These are phyloP conservation scores for Eupristina koningsbergeri DNA, from an alignment of 1,140 invertebrate genomes.

Conservation along the genomic window DNA sequence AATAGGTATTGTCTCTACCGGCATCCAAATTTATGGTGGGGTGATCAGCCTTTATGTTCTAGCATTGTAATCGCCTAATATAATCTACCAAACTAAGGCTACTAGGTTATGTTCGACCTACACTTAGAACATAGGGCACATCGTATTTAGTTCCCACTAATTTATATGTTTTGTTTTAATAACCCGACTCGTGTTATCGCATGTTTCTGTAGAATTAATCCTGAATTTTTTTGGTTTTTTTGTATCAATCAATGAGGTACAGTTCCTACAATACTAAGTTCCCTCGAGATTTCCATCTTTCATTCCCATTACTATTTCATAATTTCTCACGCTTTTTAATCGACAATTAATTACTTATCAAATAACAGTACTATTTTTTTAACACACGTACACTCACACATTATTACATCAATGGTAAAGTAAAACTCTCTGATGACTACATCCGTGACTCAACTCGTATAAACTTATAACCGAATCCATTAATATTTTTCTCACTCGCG, in stretches of 20 bases:
- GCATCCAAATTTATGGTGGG: not conserved
- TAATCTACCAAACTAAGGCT: not conserved
- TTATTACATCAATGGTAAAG: constrained; percentile 70
- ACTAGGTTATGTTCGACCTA: not conserved
- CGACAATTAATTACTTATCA: constrained; percentile 67
- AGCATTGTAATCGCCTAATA: not conserved
- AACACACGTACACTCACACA: constrained; percentile 70
- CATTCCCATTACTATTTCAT: constrained; percentile 44
- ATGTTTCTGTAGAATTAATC: constrained; percentile 5
- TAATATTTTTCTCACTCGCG: constrained; percentile 16
- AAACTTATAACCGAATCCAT: constrained; percentile 40
- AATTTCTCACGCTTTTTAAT: constrained; percentile 55
- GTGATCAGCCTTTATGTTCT: not conserved
- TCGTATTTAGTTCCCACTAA: not conserved
- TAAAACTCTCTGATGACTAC: constrained; percentile 69
- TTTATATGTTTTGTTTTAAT: not conserved
- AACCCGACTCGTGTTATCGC: constrained; percentile 21
- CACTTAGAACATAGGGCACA: not conserved
- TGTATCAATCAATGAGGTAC: constrained; percentile 41
- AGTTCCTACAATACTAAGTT: constrained; percentile 42
- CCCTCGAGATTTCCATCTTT: constrained; percentile 38
- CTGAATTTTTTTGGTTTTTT: not conserved
- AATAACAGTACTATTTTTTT: constrained; percentile 68
- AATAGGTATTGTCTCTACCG: constrained; percentile 5
- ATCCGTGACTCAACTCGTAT: constrained; percentile 53